These are phyloP conservation scores for Sebastes oblongus DNA, from an alignment of 2,797 vertebrate species.

Conservation along the genomic window DNA sequence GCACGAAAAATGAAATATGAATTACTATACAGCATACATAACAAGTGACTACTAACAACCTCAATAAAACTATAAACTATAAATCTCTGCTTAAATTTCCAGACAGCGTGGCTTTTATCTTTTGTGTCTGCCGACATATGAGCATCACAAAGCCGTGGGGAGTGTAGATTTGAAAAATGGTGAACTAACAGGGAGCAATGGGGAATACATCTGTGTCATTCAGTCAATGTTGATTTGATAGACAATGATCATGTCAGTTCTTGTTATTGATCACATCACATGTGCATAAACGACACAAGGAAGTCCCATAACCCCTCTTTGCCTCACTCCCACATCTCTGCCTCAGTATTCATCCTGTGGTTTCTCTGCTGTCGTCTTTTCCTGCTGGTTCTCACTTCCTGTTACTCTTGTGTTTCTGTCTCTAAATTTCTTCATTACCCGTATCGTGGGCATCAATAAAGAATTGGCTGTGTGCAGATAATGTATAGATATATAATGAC, in stretches of 20 bases:
- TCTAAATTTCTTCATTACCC: not conserved
- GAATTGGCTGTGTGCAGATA: not conserved
- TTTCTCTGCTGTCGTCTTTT: not conserved
- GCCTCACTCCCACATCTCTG: not conserved
- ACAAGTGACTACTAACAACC: not conserved
- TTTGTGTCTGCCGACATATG: not conserved
- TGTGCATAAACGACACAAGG: not conserved
- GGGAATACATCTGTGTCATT: not conserved
- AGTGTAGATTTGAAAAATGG: not conserved
- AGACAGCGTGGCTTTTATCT: not conserved
- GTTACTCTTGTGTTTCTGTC: not conserved
- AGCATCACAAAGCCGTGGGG: not conserved
- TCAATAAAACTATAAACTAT: not conserved
- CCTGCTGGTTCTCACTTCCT: not conserved
- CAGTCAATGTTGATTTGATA: conserved; percentile 1
- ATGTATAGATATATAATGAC: not conserved
- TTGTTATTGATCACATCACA: not conserved
- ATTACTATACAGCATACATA: not conserved
- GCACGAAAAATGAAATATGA: too few relatives aligned
- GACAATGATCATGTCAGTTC: not conserved
- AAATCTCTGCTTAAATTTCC: not conserved
- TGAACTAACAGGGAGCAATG: not conserved
- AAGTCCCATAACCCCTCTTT: not conserved
- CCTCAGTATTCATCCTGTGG: not conserved
- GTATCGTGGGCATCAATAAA: not conserved